phyloP scores from a whole-genome alignment of 2,888 invertebrate species.

The Baronia brevicornis region DNA sequence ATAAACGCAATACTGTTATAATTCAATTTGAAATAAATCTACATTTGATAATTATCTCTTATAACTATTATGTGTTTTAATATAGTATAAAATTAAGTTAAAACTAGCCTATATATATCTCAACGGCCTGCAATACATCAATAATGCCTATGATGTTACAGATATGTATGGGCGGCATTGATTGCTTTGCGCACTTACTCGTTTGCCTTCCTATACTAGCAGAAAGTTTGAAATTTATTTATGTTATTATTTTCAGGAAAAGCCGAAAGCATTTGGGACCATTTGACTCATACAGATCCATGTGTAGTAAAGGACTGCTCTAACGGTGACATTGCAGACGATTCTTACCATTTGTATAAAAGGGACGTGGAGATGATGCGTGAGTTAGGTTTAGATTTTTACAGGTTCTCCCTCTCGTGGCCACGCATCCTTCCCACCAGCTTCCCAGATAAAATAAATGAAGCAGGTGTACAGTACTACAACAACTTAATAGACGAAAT shows the following conservation, averaged over 20 bases:
- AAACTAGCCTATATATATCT: too few relatives aligned
- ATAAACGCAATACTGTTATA: neutral
- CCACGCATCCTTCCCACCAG: slow-evolving; percentile 78
- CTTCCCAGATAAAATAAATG: slow-evolving; percentile 55
- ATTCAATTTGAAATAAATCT: too few relatives aligned
- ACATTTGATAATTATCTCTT: too few relatives aligned
- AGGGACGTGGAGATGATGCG: slow-evolving; percentile 63
- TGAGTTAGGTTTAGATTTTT: slow-evolving; percentile 65
- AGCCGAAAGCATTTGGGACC: slow-evolving; percentile 79
- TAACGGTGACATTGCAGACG: slow-evolving; percentile 71
- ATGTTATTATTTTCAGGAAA: slow-evolving; percentile 48
- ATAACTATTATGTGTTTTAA: too few relatives aligned
- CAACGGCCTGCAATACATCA: too few relatives aligned
- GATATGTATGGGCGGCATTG: too few relatives aligned
- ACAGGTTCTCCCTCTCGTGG: slow-evolving; percentile 79
- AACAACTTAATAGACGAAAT: slow-evolving; percentile 74
- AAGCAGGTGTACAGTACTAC: slow-evolving; percentile 75
- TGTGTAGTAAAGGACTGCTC: slow-evolving; percentile 65
- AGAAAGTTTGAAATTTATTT: too few relatives aligned
- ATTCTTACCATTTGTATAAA: slow-evolving; percentile 78
- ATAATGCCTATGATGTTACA: too few relatives aligned
- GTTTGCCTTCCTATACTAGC: too few relatives aligned
- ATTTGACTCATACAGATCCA: slow-evolving; percentile 57
- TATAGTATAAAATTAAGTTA: too few relatives aligned
- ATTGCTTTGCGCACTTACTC: too few relatives aligned